These are phyloP conservation scores for Lithophane semibrunnea DNA, from an alignment of 2,888 invertebrate species.

Conservation along the genomic window DNA sequence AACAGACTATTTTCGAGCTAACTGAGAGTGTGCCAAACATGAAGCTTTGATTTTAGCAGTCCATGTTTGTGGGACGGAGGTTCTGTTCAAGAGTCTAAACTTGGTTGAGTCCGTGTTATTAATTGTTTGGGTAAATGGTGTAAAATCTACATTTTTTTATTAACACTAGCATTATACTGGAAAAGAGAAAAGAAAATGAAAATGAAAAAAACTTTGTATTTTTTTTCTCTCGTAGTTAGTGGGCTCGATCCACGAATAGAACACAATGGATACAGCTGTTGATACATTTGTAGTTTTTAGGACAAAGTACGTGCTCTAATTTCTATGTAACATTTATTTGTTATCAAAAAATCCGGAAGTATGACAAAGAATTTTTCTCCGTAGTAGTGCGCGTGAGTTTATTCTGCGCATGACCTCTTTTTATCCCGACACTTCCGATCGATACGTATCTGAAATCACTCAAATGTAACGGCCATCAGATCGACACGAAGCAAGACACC, in stretches of 20 bases:
- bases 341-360: constrained; percentile 34
- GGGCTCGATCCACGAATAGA: background rate
- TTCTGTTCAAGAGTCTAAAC: constrained; percentile 20
- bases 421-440: constrained; percentile 60
- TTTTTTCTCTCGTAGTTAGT: background rate
- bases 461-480: constrained; percentile 67
- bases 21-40: constrained; percentile 33
- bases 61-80: constrained; percentile 42
- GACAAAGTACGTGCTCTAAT: constrained; percentile 25
- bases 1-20: background rate
- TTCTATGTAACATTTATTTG: background rate
- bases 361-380: constrained; percentile 40
- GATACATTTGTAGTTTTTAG: background rate
- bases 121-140: constrained; percentile 21
- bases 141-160: background rate
- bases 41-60: constrained; percentile 52
- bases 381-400: constrained; percentile 46
- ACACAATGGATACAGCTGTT: background rate
- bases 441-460: constrained; percentile 65
- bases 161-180: background rate
- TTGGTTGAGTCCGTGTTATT: constrained; percentile 24
- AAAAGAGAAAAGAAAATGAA: too few species aligned
- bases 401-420: constrained; percentile 63
- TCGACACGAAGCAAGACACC: constrained; percentile 59
- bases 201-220: too few species aligned